Base-by-base conservation (phyloP, 2,888 invertebrate species). In the Leucoma salicis region DNA sequence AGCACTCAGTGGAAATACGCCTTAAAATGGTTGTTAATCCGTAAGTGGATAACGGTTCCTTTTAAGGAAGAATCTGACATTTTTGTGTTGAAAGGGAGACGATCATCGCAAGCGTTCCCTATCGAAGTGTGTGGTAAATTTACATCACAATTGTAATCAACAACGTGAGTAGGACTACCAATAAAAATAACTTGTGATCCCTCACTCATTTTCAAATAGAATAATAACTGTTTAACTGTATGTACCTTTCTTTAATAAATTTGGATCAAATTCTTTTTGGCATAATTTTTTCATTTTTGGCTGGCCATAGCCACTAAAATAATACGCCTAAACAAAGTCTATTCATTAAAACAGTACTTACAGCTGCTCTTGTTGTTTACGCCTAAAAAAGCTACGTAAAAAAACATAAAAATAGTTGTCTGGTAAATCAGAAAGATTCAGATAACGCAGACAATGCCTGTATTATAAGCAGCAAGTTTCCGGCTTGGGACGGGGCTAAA, bases 11-110 rank as follows among this genome's bases (percentile, higher is more conserved):
- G 70, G 77, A 74, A 82, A 82, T 82, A 76, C 77, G 77, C 68
- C 78, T 74, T 76, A 74, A 75, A 84, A 79, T 72, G 76, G 65
- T 62, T 73, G 69, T 74, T 82, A 81, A 83, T 84, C 76, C 75
- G 67, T 77, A 76, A 77, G 70, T 63, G 70, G 74, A 76, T 70
- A 71, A 75, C 70, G 69, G 67, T 57, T 68, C 70, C 63, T 70
- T 76, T 74, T 72, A 71, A 67, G 69, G 66, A 64, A 67, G 71
- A 75, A 76, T 80, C 75, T 74, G 77, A 78, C 68, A 70, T 68
- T 67, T 70, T 52, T 46, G 53, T 57, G 63, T 68, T 70, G 66
- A 68, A 74, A 67, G 66, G 68, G 65, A 61, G 50, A 52, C 59
- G 55, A 57, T 69, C 55, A 57, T 61, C 51, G 57, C 53, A 39